Base-by-base conservation (phyloP, 2,888 invertebrate species). In the Polyommatus icarus region DNA sequence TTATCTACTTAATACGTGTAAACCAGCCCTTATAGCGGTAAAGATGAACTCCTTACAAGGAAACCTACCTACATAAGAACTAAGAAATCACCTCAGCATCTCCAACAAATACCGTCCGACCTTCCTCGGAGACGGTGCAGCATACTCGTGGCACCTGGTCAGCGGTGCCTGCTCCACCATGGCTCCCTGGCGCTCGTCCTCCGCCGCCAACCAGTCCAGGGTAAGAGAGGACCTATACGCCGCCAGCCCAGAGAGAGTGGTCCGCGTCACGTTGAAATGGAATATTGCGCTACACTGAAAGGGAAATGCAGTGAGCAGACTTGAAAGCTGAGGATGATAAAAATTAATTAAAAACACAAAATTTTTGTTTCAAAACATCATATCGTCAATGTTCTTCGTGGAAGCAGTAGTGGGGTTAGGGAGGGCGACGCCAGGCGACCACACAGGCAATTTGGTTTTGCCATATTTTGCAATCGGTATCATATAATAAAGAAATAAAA, bases 91-190 rank as follows among this genome's bases (percentile, higher is more conserved):
- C 92, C 87, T 92, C 0, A 92, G 79, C 5, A 92, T 78, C 78
- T 92, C 92, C 82, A 92, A 79, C 89, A 92, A 89, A 2, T 92
- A 84, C 54, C 89, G 84, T 0, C 89, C 91, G 0, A 92, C 86
- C 80, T 90, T 92, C 24, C 90, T 91, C 0, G 90, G 82, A 1
- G 91, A 85, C 0, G 92, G 92, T 71, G 87, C 84, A 0, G 86
- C 82, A 79, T 91, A 91, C 0, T 82, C 82, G 0, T 89, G 87
- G 79, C 92, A 92, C 32, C 91, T 91, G 0, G 89, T 85, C 2
- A 3, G 86, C 78, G 0, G 87, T 78, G 18, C 90, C 88, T 0
- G 88, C 79, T 85, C 84, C 0, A 86, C 90, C 78, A 92, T 81
- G 75, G 91, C 89, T 46, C 91, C 84, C 79, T 92, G 92, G 3